Evolutionary conservation across 2,888 invertebrate genomes (phyloP), one percentile per base, ranked within the genome.

Genomic region (Cerastis leucographa): DNA sequence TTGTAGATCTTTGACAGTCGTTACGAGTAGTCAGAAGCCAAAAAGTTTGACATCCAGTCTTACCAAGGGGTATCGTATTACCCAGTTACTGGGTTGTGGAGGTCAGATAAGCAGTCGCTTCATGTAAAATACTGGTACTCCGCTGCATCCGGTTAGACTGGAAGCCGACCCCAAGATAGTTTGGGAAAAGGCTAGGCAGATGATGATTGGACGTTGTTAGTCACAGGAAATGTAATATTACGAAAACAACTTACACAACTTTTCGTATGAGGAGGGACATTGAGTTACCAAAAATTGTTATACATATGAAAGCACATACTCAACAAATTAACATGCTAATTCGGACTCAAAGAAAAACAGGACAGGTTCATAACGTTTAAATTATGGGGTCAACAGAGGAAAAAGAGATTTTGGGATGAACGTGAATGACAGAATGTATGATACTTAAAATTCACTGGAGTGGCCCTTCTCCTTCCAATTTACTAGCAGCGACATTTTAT

Each of bases 271-370:
- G 40, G 7, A n/a, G n/a, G 42, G 17, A 35, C 66, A 49, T 46
- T 25, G 17, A 49, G 46, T 54, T 49, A 0, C 46, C 54, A 49
- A 72, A 80, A 70, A 19, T 54, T 7, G 14, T 56, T 68, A 14
- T 61, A n/a, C n/a, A n/a, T n/a, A 61, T 35, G 11, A 67, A 78
- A 83, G 65, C 59, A 71, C n/a, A 49, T 62, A 54, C 46, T 35
- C 2, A 22, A 1, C 71, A 74, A 83, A 83, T 83, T 83, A 64
- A 64, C 59, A 83, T 78, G 64, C 46, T 68, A 83, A 82, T 82
- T 46, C 42, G 42, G 2, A 49, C 59, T 67, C 74, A 83, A 74
- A 74, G 70, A 78, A 83, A 78, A 83, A 71, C 51, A 71, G 64
- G 46, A 0, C 19, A 40, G n/a, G 54, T 78, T 81, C 14, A 74